phyloP scores from a whole-genome alignment of 64 coral and sea anemone species.

The Montipora cactus region DNA sequence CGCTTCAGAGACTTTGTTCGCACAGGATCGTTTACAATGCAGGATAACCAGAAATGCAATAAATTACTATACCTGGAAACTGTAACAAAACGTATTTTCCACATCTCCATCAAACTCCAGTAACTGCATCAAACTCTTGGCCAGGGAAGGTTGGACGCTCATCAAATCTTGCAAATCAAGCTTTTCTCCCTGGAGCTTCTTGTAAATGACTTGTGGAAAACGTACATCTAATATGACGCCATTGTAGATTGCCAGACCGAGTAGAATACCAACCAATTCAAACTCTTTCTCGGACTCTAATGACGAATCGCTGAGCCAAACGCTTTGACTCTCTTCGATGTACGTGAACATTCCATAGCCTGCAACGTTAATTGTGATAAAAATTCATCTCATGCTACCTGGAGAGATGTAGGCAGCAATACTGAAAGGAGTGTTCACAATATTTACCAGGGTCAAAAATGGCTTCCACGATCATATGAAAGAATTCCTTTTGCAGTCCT shows the following conservation, averaged over 20 bases:
- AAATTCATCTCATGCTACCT: not conserved
- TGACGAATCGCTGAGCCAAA: constrained; percentile 91
- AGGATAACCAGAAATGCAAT: not conserved
- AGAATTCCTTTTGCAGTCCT: constrained; percentile 97
- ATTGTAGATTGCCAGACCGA: constrained; percentile 96
- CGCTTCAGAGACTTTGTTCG: too few relatives aligned
- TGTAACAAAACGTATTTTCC: constrained; percentile 90
- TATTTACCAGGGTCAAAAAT: constrained; percentile 88
- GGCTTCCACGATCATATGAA: constrained; percentile 94
- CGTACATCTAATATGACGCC: constrained; percentile 94
- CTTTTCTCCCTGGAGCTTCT: constrained; percentile 83
- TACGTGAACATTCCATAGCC: constrained; percentile 94
- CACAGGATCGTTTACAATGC: too few relatives aligned
- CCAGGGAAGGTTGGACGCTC: constrained; percentile 81
- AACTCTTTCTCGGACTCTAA: constrained; percentile 90
- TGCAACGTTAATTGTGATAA: not conserved
- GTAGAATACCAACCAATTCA: constrained; percentile 87
- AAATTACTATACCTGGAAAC: constrained; percentile 75
- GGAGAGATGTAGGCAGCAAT: not conserved
- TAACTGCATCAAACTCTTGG: constrained; percentile 79
- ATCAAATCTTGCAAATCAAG: constrained; percentile 75
- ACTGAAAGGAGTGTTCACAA: not conserved
- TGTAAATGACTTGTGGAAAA: constrained; percentile 95
- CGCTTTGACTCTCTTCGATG: constrained; percentile 71
- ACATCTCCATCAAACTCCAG: constrained; percentile 90